A percentile compares a stretch with the other conserved stretches of the same genome.
These are phyloP conservation scores for Bedellia somnulentella DNA, from an alignment of 2,888 invertebrate genomes.

Conservation along the genomic window DNA sequence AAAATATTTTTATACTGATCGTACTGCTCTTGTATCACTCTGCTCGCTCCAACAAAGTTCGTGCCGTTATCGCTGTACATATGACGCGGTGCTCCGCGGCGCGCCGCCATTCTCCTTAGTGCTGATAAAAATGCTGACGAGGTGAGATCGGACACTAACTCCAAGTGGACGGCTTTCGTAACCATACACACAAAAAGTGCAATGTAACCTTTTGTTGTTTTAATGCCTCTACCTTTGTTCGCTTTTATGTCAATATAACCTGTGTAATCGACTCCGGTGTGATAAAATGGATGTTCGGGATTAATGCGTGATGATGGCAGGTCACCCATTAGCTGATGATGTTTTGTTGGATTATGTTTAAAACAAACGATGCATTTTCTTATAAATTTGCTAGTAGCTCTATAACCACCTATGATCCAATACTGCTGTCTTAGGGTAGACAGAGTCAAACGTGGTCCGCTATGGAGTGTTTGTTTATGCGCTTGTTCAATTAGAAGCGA, in stretches of 20 bases:
- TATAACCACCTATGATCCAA: constrained; percentile 4
- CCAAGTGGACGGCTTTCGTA: constrained; percentile 4
- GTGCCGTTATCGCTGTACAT: constrained; percentile 1
- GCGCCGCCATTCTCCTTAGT: constrained; percentile 3
- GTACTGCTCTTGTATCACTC: constrained; percentile 1
- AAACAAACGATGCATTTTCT: not conserved
- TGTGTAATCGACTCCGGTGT: constrained; percentile 3
- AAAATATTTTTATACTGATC: not conserved
- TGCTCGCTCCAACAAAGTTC: constrained; percentile 2
- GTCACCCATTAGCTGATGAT: constrained; percentile 7
- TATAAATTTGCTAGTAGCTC: no score
- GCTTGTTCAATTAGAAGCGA: constrained; percentile 8
- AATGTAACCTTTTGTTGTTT: constrained; percentile 1
- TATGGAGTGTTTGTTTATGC: constrained; percentile 6
- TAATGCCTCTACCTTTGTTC: not conserved
- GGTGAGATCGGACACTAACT: constrained; percentile 3
- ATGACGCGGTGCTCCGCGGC: constrained; percentile 3
- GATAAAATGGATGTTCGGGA: constrained; percentile 1
- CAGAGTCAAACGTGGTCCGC: constrained; percentile 6
- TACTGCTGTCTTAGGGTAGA: constrained; percentile 5
- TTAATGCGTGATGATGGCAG: not conserved
- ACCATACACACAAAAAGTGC: no score
- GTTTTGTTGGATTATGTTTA: constrained; percentile 2
- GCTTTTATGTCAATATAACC: not conserved
- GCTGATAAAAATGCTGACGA: constrained; percentile 6